Conservation (phyloP, 1,140 invertebrate genomes). For the Drosophila murphyi region DNA sequence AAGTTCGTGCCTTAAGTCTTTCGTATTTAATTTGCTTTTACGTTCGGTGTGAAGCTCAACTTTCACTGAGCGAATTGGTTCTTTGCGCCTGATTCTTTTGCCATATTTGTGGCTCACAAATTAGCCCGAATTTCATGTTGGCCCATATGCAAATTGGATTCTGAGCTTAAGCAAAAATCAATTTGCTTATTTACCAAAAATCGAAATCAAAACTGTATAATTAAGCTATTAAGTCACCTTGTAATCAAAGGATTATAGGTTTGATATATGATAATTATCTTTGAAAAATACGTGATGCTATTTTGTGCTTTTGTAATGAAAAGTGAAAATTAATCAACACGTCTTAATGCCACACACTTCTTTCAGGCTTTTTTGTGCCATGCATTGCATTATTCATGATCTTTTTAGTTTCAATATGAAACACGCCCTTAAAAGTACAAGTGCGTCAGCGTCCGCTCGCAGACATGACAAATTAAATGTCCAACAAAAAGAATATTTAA, state of each 20-base stretch:
- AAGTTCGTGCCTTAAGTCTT: conserved; percentile 69
- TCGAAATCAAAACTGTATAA: conserved; percentile 1
- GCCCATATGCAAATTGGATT: conserved; percentile 61
- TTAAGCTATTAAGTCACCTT: background rate
- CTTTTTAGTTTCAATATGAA: background rate
- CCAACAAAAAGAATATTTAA: conserved; percentile 17
- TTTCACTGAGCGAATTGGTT: conserved; percentile 43
- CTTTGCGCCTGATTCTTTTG: conserved; percentile 27
- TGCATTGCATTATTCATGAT: conserved; percentile 65
- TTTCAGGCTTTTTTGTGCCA: conserved; percentile 5
- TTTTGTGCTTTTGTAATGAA: conserved; percentile 32
- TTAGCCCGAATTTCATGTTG: conserved; percentile 59
- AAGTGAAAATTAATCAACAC: conserved; percentile 61
- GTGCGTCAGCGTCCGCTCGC: conserved; percentile 32
- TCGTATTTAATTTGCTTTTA: conserved; percentile 34
- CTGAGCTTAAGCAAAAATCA: conserved; percentile 41
- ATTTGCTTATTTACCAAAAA: conserved; percentile 37
- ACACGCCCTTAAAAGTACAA: conserved; percentile 56
- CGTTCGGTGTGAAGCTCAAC: conserved; percentile 13
- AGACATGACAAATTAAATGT: conserved; percentile 29
- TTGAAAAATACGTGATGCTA: conserved; percentile 8
- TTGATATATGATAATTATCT: conserved; percentile 1
- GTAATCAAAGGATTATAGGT: background rate
- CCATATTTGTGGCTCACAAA: conserved; percentile 17
- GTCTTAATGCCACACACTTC: conserved; percentile 13